Evolutionary conservation across 2,888 invertebrate genomes (phyloP).

Genomic region (Thymelicus acteon): DNA sequence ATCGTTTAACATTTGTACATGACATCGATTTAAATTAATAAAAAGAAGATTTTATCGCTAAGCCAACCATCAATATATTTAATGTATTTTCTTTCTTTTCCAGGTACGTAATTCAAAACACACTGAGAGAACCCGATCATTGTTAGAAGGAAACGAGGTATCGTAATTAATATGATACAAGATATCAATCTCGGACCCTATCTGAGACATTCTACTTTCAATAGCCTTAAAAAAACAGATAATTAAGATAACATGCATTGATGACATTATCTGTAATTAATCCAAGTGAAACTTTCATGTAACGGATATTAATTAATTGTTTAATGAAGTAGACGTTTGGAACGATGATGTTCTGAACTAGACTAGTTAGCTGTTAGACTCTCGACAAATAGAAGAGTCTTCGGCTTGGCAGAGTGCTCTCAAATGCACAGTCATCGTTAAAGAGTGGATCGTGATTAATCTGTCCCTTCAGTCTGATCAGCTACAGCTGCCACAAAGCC

Average conservation of each 20-base stretch:
- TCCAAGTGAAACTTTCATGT: slow-evolving; percentile 3
- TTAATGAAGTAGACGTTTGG: neutral
- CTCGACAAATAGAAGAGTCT: slow-evolving; percentile 2
- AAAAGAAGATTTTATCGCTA: too few relatives aligned
- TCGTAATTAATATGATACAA: neutral
- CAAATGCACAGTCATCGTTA: slow-evolving; percentile 23
- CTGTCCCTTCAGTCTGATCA: slow-evolving; percentile 14
- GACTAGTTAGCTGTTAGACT: neutral
- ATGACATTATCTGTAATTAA: slow-evolving; percentile 5
- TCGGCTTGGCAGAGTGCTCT: slow-evolving; percentile 8
- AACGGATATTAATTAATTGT: slow-evolving; percentile 4
- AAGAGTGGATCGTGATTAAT: slow-evolving; percentile 28
- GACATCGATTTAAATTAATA: too few relatives aligned
- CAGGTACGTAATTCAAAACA: neutral
- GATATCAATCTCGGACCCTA: neutral
- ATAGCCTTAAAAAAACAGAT: neutral
- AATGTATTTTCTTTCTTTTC: neutral
- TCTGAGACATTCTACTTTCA: neutral
- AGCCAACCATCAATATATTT: too few relatives aligned
- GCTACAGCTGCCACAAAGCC: slow-evolving; percentile 3
- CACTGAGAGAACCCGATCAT: neutral
- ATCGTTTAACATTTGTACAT: too few relatives aligned
- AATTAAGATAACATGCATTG: neutral
- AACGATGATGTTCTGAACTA: slow-evolving; percentile 2
- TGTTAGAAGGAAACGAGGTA: neutral